Percentiles rank a stretch among this genome's conserved stretches.
Conservation (phyloP, 2,113 vertebrate genomes). For the Junco hyemalis region DNA sequence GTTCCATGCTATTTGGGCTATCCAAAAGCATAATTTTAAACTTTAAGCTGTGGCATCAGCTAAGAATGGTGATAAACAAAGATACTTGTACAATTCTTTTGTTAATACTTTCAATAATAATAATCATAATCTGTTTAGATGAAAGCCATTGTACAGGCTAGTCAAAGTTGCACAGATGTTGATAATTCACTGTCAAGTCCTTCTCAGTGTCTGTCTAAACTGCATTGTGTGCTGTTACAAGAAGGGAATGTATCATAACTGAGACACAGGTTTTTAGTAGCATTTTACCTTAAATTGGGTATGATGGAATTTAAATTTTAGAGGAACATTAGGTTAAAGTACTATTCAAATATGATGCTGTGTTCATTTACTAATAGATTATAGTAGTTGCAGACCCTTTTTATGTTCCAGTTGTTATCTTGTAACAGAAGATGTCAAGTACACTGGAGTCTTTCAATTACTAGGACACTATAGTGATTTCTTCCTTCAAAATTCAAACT, state of each 20-base stretch:
- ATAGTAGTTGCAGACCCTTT: background rate
- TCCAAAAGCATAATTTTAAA: background rate
- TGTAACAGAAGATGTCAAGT: background rate
- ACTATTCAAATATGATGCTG: background rate
- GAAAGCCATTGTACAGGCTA: background rate
- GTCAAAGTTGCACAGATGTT: background rate
- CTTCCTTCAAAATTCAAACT: background rate
- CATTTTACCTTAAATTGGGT: background rate
- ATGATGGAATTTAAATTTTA: background rate
- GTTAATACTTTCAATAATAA: background rate
- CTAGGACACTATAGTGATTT: background rate
- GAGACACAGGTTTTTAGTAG: background rate
- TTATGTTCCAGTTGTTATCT: background rate
- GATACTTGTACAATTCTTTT: background rate
- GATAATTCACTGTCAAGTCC: background rate
- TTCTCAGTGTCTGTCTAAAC: background rate
- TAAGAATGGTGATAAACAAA: background rate
- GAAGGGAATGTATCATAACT: background rate
- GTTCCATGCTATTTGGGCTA: background rate
- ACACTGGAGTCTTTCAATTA: background rate
- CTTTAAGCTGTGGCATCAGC: background rate
- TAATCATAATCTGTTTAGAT: background rate
- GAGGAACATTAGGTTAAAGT: background rate
- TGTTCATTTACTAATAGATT: background rate
- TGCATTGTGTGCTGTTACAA: background rate